These are phyloP conservation scores for Zele albiditarsus DNA, from an alignment of 2,888 invertebrate species.

Conservation along the genomic window DNA sequence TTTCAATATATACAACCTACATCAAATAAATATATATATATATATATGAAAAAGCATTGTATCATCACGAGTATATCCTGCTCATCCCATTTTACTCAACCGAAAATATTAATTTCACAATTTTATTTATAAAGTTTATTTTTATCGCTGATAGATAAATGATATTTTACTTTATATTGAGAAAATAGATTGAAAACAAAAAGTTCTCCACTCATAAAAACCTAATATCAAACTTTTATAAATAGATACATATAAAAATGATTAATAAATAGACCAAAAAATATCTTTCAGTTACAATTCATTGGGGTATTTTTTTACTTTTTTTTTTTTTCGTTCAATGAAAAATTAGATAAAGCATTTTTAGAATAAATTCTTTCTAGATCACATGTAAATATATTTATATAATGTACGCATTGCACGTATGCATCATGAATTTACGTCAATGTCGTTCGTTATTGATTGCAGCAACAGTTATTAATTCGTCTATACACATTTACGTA, in stretches of 20 bases:
- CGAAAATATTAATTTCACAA: slow-evolving; percentile 38
- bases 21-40: not conserved
- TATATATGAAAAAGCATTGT: not conserved
- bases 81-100: slow-evolving; percentile 29
- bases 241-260: too few relatives aligned
- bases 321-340: not conserved
- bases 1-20: not conserved
- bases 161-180: not conserved
- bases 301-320: too few relatives aligned
- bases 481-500: slow-evolving; percentile 52
- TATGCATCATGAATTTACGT: slow-evolving; percentile 43
- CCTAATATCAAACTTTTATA: too few relatives aligned
- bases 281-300: too few relatives aligned
- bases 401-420: slow-evolving; percentile 24
- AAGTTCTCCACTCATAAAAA: too few relatives aligned
- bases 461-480: slow-evolving; percentile 71
- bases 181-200: too few relatives aligned
- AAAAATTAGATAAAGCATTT: not conserved
- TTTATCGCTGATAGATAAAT: not conserved
- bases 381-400: slow-evolving; percentile 6
- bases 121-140: slow-evolving; percentile 34
- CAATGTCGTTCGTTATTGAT: slow-evolving; percentile 64
- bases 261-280: too few relatives aligned
- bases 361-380: not conserved
- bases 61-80: slow-evolving; percentile 16